Conservation (phyloP, 1,140 invertebrate species). For the Arion vulgaris region DNA sequence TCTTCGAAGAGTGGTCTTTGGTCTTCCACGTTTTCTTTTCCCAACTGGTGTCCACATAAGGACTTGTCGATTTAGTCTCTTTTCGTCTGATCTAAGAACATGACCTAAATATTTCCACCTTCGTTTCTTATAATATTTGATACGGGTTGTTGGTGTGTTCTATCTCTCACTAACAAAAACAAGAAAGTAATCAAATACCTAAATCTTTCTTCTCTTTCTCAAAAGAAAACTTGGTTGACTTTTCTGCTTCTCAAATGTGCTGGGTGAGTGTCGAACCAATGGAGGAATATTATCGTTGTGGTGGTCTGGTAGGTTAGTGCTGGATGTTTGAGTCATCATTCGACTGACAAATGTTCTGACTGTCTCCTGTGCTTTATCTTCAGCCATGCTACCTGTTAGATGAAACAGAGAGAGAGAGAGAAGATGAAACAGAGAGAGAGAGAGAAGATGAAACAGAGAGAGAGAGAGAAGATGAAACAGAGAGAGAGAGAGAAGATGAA, state of each 20-base stretch:
- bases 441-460: conserved; percentile 19
- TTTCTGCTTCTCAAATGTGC: conserved; percentile 19
- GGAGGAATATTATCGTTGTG: neutral
- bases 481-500: conserved; percentile 6
- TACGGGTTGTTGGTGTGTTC: neutral
- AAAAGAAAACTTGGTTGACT: conserved; percentile 20
- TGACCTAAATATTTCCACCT: neutral
- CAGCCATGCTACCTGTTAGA: conserved; percentile 25
- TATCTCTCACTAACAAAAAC: neutral
- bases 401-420: neutral
- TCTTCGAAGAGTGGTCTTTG: too few species aligned
- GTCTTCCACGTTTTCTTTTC: too few species aligned
- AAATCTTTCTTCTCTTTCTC: conserved; percentile 13
- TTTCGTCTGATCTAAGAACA: neutral
- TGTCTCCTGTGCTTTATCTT: conserved; percentile 25
- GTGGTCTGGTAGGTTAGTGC: neutral
- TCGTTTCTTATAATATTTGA: neutral
- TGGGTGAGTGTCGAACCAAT: neutral
- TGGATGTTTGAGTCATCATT: conserved; percentile 20
- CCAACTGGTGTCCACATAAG: neutral
- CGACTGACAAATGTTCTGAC: conserved; percentile 21
- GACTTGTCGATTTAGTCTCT: neutral
- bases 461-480: conserved; percentile 18
- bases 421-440: conserved; percentile 12
- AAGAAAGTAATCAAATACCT: neutral